phyloP scores from a whole-genome alignment of 2,888 invertebrate species.

The Germaria angustata region DNA sequence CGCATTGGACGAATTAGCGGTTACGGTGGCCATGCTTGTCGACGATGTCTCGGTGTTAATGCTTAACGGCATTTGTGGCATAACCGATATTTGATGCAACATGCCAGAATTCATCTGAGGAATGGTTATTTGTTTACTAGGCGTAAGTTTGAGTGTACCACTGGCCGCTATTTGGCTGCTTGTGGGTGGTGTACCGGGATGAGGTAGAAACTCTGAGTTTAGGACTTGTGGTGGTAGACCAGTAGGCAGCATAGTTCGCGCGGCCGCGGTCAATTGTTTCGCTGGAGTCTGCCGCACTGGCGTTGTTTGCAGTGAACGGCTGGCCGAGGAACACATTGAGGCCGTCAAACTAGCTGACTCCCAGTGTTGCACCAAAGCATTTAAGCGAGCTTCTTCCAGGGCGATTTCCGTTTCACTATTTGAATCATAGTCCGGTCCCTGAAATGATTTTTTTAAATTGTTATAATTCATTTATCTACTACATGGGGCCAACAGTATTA shows the following conservation, averaged over 20 bases:
- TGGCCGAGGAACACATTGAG: conserved; percentile 81
- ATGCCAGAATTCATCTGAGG: conserved; percentile 73
- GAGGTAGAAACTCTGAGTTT: conserved; percentile 78
- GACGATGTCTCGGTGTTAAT: conserved; percentile 67
- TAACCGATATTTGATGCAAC: conserved; percentile 69
- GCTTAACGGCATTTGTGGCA: conserved; percentile 68
- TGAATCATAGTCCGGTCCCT: conserved; percentile 92
- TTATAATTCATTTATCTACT: neutral
- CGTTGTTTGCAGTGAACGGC: conserved; percentile 82
- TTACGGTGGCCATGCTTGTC: conserved; percentile 68
- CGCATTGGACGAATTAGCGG: conserved; percentile 77
- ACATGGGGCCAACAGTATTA: neutral
- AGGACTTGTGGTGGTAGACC: conserved; percentile 69
- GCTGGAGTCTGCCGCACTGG: conserved; percentile 80
- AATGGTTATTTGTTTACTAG: conserved; percentile 70
- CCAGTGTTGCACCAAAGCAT: conserved; percentile 87
- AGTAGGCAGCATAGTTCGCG: conserved; percentile 71
- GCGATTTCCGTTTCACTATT: conserved; percentile 87
- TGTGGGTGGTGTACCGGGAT: conserved; percentile 71
- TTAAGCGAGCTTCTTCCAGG: conserved; percentile 85
- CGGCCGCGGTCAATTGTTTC: conserved; percentile 70
- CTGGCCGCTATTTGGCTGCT: conserved; percentile 62
- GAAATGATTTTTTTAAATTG: neutral
- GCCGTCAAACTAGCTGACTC: conserved; percentile 85
- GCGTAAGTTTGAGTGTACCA: conserved; percentile 67